These are phyloP conservation scores for Helleia helle DNA, from an alignment of 2,888 invertebrate species.

Conservation along the genomic window DNA sequence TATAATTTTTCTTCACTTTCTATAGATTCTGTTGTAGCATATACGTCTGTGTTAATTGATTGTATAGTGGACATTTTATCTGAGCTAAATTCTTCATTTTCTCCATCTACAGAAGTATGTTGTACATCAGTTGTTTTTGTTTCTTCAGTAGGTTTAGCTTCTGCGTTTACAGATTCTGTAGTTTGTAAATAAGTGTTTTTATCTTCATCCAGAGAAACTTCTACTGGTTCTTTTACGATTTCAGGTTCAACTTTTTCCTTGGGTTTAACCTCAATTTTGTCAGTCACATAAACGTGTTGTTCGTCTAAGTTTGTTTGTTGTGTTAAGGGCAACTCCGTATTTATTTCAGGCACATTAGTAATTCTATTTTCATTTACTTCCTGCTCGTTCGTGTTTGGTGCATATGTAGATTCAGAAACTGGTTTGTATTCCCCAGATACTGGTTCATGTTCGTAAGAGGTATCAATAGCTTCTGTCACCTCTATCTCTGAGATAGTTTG, in stretches of 20 bases:
- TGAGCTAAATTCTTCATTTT: neutral
- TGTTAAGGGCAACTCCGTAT: constrained; percentile 14
- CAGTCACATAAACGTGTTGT: neutral
- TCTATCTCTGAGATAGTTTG: neutral
- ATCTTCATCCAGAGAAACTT: neutral
- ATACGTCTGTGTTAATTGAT: neutral
- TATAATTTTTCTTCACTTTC: neutral
- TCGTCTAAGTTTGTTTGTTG: constrained; percentile 5
- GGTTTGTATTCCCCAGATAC: constrained; percentile 8
- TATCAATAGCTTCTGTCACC: neutral
- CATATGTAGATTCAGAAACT: neutral
- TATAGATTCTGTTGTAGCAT: neutral
- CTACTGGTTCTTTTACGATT: neutral
- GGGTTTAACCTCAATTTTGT: neutral
- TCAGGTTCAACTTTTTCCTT: neutral
- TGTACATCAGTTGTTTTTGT: constrained; percentile 5
- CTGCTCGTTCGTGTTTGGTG: no score
- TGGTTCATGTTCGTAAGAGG: no score
- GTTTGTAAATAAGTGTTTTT: neutral
- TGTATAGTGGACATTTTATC: neutral
- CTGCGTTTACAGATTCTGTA: neutral
- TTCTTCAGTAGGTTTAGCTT: constrained; percentile 10
- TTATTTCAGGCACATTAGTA: constrained; percentile 14
- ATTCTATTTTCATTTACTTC: constrained; percentile 8
- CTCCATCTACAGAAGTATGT: neutral